A percentile compares a stretch with the other conserved stretches of the same genome.
Evolutionary conservation across 2,797 vertebrate species (phyloP).

Genomic region (Cirrhinus mrigala): DNA sequence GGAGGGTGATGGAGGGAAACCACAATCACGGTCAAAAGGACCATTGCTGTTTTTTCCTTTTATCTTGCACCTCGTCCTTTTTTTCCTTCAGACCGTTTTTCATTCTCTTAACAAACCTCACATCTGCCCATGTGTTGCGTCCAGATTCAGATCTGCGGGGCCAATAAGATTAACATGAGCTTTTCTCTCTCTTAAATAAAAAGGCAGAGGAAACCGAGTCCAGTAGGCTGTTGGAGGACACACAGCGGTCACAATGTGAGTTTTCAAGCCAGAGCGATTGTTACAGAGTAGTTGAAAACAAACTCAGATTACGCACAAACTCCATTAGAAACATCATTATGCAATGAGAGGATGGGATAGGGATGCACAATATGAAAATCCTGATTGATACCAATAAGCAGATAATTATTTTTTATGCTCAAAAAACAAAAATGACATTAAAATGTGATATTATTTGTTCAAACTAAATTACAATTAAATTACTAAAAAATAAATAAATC

Average conservation of each 20-base stretch:
- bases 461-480: neutral
- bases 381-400: neutral
- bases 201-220: slow-evolving; percentile 12
- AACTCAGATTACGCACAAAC: neutral
- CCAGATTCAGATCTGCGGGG: slow-evolving; percentile 48
- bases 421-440: neutral
- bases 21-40: slow-evolving; percentile 65
- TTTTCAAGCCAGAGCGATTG: slow-evolving; percentile 48
- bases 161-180: slow-evolving; percentile 49
- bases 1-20: slow-evolving; percentile 68
- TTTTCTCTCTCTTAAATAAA: slow-evolving; percentile 44
- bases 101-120: slow-evolving; percentile 33
- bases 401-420: neutral
- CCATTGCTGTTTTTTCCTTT: slow-evolving; percentile 51
- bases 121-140: slow-evolving; percentile 49
- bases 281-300: neutral
- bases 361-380: neutral
- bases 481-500: neutral
- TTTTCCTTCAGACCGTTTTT: slow-evolving; percentile 29
- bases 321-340: neutral
- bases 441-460: neutral
- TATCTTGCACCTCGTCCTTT: slow-evolving; percentile 29
- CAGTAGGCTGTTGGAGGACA: slow-evolving; percentile 31
- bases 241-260: slow-evolving; percentile 30
- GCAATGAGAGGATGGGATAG: neutral